Base-by-base conservation (phyloP, 1,140 invertebrate species). In the Chironomus striatipennis region DNA sequence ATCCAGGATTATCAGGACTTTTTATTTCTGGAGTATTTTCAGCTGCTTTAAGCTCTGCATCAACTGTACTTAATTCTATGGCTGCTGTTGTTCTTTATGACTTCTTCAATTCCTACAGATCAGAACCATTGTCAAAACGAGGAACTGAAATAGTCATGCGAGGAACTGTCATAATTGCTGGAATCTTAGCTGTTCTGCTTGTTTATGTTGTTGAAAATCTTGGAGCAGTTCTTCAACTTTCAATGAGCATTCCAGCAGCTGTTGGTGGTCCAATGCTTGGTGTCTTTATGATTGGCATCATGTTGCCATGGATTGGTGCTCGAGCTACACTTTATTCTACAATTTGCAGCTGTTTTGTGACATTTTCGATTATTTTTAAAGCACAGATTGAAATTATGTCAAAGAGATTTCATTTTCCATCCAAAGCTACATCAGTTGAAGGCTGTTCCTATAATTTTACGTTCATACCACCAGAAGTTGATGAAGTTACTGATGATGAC, bases 21-120 rank as follows among this genome's bases (percentile, higher is more conserved):
- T 93, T 93, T 80, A 86, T 93, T 7, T 88, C 91, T 76, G 85
- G 91, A 73, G 88, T 94, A 47, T 92, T 93, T 77, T 90, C 89
- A 79, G 92, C 90, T 17, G 87, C 90, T 4, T 83, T 94, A 8
- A 94, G 93, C 79, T 95, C 94, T 0, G 84, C 95, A 7, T 94
- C 93, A 0, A 97, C 95, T 7, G 94, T 94, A 0, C 83, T 97
- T 5, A 98, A 97, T 79, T 95, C 94, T 0, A 88, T 97, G 84
- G 91, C 95, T 1, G 94, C 95, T 10, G 91, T 97, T 8, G 91
- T 97, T 74, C 83, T 96, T 9, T 88, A 96, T 78, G 92, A 93
- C 76, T 91, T 91, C 76, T 88, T 89, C 73, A 90, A 90, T 81
- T 88, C 84, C 10, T 90, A 86, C 79, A 84, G 80, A 20, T 86